A percentile compares a stretch with the other conserved stretches of the same genome.
Conservation (phyloP, 2,113 vertebrate species). For the Narcine bancroftii region DNA sequence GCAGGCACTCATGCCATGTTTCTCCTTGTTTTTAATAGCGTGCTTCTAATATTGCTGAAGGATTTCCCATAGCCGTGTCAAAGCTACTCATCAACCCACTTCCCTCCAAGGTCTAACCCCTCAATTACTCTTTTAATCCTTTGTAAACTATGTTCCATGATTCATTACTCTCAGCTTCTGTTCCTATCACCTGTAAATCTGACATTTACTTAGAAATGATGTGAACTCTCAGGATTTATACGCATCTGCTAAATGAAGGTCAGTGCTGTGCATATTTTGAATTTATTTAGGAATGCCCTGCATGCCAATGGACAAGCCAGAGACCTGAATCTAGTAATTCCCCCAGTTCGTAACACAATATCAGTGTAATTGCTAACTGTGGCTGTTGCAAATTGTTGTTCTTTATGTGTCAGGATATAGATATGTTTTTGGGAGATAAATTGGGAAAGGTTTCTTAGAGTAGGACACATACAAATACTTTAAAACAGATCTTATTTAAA, state of each 20-base stretch:
- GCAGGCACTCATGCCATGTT: too few species aligned
- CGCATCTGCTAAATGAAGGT: not conserved
- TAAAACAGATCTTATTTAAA: too few species aligned
- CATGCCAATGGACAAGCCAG: not conserved
- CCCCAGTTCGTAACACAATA: not conserved
- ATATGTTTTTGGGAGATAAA: too few species aligned
- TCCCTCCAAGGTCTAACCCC: not conserved
- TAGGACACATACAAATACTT: too few species aligned
- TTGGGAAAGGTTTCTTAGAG: too few species aligned
- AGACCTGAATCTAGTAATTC: not conserved
- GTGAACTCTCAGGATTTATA: not conserved
- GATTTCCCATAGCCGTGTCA: not conserved
- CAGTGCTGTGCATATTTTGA: not conserved
- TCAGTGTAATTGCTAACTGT: not conserved
- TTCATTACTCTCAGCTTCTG: not conserved
- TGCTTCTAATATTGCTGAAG: not conserved
- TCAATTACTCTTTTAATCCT: too few species aligned
- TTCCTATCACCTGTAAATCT: not conserved
- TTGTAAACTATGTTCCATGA: not conserved
- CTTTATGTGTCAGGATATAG: too few species aligned
- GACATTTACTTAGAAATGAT: not conserved
- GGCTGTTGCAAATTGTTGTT: not conserved
- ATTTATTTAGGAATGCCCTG: not conserved
- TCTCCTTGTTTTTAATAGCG: too few species aligned
- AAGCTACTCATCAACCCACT: not conserved